Evolutionary conservation across 2,113 vertebrate genomes (phyloP).

Genomic region (Pandion haliaetus): DNA sequence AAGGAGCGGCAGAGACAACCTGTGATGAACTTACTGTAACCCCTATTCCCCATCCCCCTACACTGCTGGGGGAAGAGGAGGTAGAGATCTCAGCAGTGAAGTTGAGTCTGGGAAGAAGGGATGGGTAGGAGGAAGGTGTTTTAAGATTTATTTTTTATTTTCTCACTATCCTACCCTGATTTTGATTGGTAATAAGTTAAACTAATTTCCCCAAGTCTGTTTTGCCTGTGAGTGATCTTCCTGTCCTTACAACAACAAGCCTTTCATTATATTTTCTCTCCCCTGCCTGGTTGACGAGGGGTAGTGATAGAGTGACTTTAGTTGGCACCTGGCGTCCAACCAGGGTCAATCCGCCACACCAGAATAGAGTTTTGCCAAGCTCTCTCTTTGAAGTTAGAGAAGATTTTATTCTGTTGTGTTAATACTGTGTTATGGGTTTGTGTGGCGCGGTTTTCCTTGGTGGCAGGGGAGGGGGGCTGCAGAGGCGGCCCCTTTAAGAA

Average conservation of each 20-base stretch:
- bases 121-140: neutral
- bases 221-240: neutral
- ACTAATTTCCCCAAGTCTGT: neutral
- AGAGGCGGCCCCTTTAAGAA: no score
- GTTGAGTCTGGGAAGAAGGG: neutral
- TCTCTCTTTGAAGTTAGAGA: neutral
- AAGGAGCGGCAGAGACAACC: fast-evolving
- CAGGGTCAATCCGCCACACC: neutral
- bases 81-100: neutral
- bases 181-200: neutral
- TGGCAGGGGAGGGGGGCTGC: no score
- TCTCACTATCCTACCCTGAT: neutral
- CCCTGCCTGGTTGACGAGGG: neutral
- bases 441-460: no score
- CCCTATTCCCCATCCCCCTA: neutral
- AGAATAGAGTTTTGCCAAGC: neutral
- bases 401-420: neutral
- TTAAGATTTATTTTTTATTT: neutral
- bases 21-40: neutral
- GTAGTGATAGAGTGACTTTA: neutral
- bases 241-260: neutral
- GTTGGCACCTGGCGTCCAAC: neutral
- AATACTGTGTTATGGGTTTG: no score
- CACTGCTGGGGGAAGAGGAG: fast-evolving
- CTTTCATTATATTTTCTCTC: neutral